Base-by-base conservation (phyloP, 2,888 invertebrate species). In the Epinotia ramella region DNA sequence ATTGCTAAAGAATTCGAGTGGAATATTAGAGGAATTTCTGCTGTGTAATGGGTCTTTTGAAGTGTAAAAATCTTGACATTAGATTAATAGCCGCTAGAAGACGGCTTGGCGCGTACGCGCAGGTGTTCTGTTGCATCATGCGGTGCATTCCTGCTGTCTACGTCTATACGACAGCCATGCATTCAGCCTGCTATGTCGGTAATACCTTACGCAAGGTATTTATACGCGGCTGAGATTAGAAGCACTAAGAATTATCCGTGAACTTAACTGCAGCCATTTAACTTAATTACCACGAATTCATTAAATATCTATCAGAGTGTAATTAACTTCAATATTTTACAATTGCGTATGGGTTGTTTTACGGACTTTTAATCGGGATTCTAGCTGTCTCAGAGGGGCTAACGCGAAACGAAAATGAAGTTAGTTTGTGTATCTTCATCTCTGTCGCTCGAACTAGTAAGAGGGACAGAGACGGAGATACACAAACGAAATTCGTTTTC, bases 41-140 rank as follows among this genome's bases (percentile, higher is more conserved):
- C 62, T 33, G 67, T 67, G 75, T 80, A 80, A 81, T 73, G 63
- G 76, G 78, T 76, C 77, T 77, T 80, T 83, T 83, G 80, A 84
- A 82, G 83, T 76, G 79, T 82, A 84, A 84, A 84, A 83, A 84
- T 88, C 87, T 86, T 88, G 84, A 86, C 84, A 79, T 81, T 84
- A 87, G 84, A 88, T 88, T 90, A 90, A 90, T 91, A 85, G 88
- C 82, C 81, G 81, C 80, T 80, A 81, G 87, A 91, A 91, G 92
- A 91, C 90, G 82, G 92, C 90, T 86, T 89, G 92, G 90, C 92
- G 83, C 82, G 81, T 76, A 76, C 75, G 76, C 80, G 82, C 84
- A 83, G 84, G 82, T 84, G 86, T 79, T 80, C 75, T 78, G 83
- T 91, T 91, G 88, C 90, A 87, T 88, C 88, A 88, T 63, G 67